phyloP scores from a whole-genome alignment of 2,113 vertebrate genomes.

The Psettodes erumei region DNA sequence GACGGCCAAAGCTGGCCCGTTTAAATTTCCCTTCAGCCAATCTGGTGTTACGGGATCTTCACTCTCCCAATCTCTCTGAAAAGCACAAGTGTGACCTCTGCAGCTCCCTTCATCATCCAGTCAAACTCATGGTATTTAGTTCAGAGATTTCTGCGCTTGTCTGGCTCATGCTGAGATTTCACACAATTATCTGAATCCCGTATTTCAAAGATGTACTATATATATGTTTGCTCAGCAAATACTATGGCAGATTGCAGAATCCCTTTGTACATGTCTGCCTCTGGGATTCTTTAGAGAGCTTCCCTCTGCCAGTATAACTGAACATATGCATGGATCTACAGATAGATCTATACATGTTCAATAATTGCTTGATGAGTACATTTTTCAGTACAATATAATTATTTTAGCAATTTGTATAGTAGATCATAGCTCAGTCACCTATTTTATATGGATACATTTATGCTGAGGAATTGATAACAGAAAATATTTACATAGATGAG shows the following conservation, averaged over 20 bases:
- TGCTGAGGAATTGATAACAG: not conserved
- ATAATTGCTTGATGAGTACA: not conserved
- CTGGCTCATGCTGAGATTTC: not conserved
- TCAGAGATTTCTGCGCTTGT: not conserved
- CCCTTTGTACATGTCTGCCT: not conserved
- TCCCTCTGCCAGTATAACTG: not conserved
- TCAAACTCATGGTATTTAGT: not conserved
- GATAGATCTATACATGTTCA: not conserved
- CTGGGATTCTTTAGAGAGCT: not conserved
- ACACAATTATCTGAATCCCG: not conserved
- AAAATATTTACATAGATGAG: not conserved
- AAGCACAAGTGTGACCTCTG: slow-evolving; percentile 3
- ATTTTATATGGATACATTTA: not conserved
- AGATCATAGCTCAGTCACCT: not conserved
- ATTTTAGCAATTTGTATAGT: not conserved
- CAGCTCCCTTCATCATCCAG: not conserved
- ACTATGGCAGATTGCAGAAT: not conserved
- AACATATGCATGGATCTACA: not conserved
- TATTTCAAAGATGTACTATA: not conserved
- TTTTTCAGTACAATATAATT: not conserved
- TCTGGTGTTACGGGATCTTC: not conserved
- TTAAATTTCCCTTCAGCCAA: not conserved
- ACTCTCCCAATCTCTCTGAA: slow-evolving; percentile 1
- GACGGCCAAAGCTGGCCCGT: too few relatives aligned
- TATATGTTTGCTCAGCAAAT: not conserved